phyloP scores from a whole-genome alignment of 1,140 invertebrate genomes.

The Euglossa dilemma region DNA sequence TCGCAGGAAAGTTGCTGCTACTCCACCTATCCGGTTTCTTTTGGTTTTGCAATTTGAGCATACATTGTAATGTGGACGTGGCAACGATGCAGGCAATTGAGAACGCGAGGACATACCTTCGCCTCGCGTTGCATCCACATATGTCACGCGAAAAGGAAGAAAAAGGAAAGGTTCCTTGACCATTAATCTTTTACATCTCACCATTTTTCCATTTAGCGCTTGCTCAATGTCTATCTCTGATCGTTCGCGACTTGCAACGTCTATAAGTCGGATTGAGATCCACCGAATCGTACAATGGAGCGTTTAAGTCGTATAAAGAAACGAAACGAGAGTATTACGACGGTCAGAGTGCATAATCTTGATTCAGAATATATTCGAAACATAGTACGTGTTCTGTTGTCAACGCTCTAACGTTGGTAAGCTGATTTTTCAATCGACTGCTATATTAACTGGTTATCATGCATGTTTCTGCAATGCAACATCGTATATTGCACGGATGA shows the following conservation, averaged over 20 bases:
- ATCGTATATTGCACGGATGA: not conserved
- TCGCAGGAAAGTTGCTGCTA: not conserved
- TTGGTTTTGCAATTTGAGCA: not conserved
- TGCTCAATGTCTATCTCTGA: not conserved
- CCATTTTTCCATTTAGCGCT: conserved; percentile 12
- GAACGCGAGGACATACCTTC: conserved; percentile 11
- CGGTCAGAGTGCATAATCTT: not conserved
- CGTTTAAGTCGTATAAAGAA: not conserved
- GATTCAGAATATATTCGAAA: not conserved
- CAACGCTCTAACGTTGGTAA: not conserved
- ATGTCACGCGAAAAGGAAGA: conserved; percentile 19
- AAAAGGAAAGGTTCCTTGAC: conserved; percentile 28
- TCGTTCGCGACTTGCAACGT: not conserved
- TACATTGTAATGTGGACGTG: not conserved
- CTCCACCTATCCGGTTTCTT: not conserved
- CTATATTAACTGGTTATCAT: too few species aligned
- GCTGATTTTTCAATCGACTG: not conserved
- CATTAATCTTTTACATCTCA: conserved; percentile 26
- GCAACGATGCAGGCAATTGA: conserved; percentile 28
- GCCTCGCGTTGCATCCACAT: conserved; percentile 31
- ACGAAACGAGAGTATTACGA: not conserved
- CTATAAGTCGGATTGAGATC: too few species aligned
- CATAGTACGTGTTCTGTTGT: too few species aligned
- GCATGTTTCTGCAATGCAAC: not conserved
- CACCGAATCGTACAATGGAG: not conserved